Evolutionary conservation across 2,113 vertebrate genomes (phyloP).

Genomic region (Leptosomus discolor): DNA sequence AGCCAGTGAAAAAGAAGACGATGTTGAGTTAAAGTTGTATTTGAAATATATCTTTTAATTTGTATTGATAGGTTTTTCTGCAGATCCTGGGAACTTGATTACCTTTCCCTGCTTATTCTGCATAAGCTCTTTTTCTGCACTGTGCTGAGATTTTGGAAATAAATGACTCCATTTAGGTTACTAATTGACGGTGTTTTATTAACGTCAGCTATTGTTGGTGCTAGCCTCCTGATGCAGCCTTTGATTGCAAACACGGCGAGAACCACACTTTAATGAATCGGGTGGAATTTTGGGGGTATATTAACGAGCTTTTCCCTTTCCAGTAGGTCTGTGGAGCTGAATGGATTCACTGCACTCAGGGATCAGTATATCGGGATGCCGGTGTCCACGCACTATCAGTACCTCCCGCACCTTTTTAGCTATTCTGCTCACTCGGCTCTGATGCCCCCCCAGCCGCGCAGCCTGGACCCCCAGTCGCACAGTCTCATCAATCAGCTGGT

Average conservation of each 20-base stretch:
- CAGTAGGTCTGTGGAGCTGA: constrained; percentile 93
- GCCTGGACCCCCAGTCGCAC: constrained; percentile 92
- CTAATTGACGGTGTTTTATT: background rate
- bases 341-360: constrained; percentile 90
- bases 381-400: constrained; percentile 90
- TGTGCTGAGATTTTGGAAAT: background rate
- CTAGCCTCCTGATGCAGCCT: background rate
- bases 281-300: background rate
- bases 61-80: background rate
- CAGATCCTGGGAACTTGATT: background rate
- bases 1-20: background rate
- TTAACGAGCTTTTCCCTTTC: constrained; percentile 27
- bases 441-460: constrained; percentile 85
- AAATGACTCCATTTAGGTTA: background rate
- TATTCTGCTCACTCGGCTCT: constrained; percentile 89
- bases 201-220: background rate
- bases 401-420: constrained; percentile 93
- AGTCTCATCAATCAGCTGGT: constrained; percentile 91
- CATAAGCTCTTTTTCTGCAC: background rate
- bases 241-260: background rate
- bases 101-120: background rate
- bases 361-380: constrained; percentile 94
- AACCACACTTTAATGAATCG: fast-evolving
- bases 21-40: background rate
- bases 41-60: background rate